Evolutionary conservation across 2,113 vertebrate genomes (phyloP).

Genomic region (Hemiscyllium ocellatum): DNA sequence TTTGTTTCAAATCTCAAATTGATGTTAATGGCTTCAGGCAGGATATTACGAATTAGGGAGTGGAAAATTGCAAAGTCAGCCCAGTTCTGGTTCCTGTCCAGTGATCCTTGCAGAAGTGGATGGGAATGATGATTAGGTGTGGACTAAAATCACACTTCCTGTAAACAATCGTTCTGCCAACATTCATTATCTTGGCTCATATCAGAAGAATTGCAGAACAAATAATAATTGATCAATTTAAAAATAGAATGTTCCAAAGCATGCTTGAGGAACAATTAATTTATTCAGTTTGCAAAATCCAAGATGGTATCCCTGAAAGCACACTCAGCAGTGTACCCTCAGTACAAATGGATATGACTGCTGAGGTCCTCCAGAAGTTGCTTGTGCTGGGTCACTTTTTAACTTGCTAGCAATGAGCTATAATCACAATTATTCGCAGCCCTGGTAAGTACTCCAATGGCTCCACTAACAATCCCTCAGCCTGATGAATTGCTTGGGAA

Average conservation of each 20-base stretch:
- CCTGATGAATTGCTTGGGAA: background rate
- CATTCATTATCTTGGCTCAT: background rate
- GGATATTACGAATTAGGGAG: background rate
- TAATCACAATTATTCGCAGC: background rate
- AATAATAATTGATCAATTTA: background rate
- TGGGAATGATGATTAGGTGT: background rate
- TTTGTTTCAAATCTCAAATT: background rate
- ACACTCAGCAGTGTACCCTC: background rate
- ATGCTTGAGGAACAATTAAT: background rate
- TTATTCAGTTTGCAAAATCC: background rate
- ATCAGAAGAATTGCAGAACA: background rate
- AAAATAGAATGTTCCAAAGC: background rate
- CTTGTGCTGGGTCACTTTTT: background rate
- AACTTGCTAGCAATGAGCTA: background rate
- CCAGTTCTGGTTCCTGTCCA: background rate
- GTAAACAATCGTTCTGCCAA: background rate
- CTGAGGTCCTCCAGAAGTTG: background rate
- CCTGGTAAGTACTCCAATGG: background rate
- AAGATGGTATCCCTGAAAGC: background rate
- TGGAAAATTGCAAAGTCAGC: background rate
- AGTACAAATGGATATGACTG: background rate
- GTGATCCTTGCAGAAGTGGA: background rate
- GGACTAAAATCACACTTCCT: background rate
- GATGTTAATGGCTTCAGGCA: slow-evolving; percentile 4
- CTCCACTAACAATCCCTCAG: background rate